Conservation (phyloP, 2,113 vertebrate genomes). For the Neoarius graeffei region DNA sequence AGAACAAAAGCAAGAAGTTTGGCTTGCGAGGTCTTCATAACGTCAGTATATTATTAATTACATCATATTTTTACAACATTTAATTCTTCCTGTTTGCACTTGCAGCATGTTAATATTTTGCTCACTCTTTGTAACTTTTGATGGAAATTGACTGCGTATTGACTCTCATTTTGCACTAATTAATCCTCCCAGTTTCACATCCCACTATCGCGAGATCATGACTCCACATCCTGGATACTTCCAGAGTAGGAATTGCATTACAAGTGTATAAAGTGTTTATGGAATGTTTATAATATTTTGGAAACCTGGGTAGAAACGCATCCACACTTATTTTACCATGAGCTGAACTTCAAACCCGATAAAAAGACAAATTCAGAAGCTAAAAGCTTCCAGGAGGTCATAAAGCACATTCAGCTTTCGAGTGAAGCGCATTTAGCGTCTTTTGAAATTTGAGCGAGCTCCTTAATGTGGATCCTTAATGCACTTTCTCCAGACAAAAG, state of each 20-base stretch:
- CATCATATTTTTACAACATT: background rate
- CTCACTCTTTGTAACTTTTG: background rate
- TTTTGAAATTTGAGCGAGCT: background rate
- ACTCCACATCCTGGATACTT: background rate
- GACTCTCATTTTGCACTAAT: background rate
- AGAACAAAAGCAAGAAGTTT: too few species aligned
- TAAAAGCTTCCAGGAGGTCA: background rate
- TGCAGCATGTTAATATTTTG: background rate
- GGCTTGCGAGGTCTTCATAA: too few species aligned
- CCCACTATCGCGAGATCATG: too few species aligned
- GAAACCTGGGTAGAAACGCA: background rate
- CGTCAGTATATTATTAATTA: too few species aligned
- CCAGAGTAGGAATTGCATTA: background rate
- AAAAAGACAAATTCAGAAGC: background rate
- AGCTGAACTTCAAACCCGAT: background rate
- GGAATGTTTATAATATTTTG: background rate
- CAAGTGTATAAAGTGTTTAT: background rate
- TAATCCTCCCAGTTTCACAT: background rate
- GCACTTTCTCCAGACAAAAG: slow-evolving; percentile 80
- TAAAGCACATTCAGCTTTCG: background rate
- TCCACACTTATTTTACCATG: background rate
- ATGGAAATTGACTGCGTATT: too few species aligned
- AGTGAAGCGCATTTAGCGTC: background rate
- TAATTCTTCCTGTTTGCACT: too few species aligned
- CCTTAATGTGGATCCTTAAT: slow-evolving; percentile 71